Evolutionary conservation across 2,888 invertebrate genomes (phyloP), one percentile per base, ranked within the genome.

Genomic region (Drosophila kuntzei): DNA sequence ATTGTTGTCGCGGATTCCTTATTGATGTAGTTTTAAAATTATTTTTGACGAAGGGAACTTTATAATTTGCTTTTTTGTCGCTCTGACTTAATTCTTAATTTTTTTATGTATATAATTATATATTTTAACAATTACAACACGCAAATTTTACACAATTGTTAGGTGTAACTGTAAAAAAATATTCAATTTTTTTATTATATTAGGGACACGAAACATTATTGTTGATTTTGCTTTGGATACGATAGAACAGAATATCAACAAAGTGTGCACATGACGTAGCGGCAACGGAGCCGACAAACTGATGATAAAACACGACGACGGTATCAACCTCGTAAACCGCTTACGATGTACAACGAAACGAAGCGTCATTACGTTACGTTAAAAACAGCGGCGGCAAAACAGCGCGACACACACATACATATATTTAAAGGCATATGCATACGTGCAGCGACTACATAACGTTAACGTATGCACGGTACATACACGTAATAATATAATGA

Each of bases 81-180:
- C 44, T 27, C 47, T 57, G 39, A 65, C 41, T 61, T 54, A 14
- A 20, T 49, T 50, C 2, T 59, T 57, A 46, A 53, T 65, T 46
- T 60, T 53, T 62, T 50, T 60, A 43, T 66, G 11, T 39, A 54
- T 76, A 57, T 60, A 51, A 37, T 63, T 57, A 43, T 47, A 36
- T 65, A 27, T 71, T 18, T 54, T 47, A 78, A 79, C 68, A 76
- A 81, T 71, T 85, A 76, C 82, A 85, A 79, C 85, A 81, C 66
- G 66, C 55, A 79, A 65, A 79, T 81, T 84, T 37, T 71, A 70
- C 71, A 79, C 76, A 76, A 79, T 66, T 76, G 69, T 74, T 66
- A 59, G 43, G 61, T 73, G 79, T 59, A 80, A 80, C 80, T 80
- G 65, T 54, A 70, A 69, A 77, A 73, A 71, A 64, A 55, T 44